Base-by-base conservation (phyloP, 2,797 vertebrate species). In the Anabacerthia variegaticeps region DNA sequence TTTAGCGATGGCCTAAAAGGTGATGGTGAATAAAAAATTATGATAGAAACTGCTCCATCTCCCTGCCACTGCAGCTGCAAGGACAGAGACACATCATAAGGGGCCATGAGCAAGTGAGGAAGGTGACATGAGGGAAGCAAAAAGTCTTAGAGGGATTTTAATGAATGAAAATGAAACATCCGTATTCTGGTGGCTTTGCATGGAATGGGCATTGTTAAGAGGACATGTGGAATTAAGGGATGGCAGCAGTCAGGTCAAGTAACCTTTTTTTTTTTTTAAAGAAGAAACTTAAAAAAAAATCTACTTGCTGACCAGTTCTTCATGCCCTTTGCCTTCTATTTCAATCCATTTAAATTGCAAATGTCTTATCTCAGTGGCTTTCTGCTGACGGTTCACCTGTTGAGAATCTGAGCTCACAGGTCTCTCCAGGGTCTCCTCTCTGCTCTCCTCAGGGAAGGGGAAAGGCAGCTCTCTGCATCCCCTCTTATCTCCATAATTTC, bases 271-370 rank as follows among this genome's bases (percentile, higher is more conserved):
- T 59, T 14, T 63, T 32, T 41, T 5, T 12, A 84, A 54, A 13
- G 23, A 16, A 77, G 37, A 32, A 91, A 72, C 8, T 71, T 63
- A 36, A 2, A 63, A 30, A 66, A 61, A 62, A 17, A 37, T 16
- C 62, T 81, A 78, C 39, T 75, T 93, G 62, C 68, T 84, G 86
- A 62, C 62, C 81, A 55, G 8, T 52, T 80, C 68, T 73, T 96
- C n/a, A 2, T 34, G 72, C 30, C 55, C 71, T 77, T 78, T 39
- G 17, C 39, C 39, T 94, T 85, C 77, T 44, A 66, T 85, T 94
- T 80, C n/a, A 81, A 37, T 14, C 13, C 5, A 59, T 94, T 96
- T 94, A 46, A 91, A 85, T 91, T 93, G 28, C 87, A 92, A 85
- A 92, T 72, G 27, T 6, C 54, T 80, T 20, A 5, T 88, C 73